Percentiles rank a stretch among this genome's conserved stretches.
Conservation (phyloP, 2,888 invertebrate species). For the Agonopterix subpropinquella region DNA sequence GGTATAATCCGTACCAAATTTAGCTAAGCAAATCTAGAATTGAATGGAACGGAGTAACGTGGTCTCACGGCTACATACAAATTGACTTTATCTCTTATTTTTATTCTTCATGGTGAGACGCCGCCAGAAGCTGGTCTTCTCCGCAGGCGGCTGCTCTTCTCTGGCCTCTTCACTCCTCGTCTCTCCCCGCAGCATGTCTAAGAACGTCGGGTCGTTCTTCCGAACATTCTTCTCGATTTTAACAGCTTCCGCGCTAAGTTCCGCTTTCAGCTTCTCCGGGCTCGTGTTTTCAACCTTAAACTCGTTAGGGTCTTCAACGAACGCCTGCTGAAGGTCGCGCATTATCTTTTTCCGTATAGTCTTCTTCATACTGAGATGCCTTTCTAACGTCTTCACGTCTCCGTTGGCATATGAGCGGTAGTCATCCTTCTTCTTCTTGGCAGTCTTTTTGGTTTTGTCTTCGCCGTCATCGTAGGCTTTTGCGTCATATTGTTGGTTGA, state of each 20-base stretch:
- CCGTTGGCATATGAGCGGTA: conserved; percentile 79
- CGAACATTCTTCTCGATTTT: conserved; percentile 76
- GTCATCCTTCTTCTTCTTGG: conserved; percentile 80
- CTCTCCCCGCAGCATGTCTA: conserved; percentile 81
- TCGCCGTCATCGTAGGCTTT: conserved; percentile 66
- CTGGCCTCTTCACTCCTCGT: conserved; percentile 60
- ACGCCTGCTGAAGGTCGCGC: conserved; percentile 86
- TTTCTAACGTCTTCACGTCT: conserved; percentile 84
- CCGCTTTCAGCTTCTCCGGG: conserved; percentile 80
- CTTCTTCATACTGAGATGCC: conserved; percentile 91
- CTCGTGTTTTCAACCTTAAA: conserved; percentile 82
- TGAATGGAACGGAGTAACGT: conserved; percentile 39
- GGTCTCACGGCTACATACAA: conserved; percentile 18
- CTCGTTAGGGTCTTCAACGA: conserved; percentile 83
- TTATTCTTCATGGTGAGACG: conserved; percentile 82
- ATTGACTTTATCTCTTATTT: conserved; percentile 76
- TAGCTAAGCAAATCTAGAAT: no score
- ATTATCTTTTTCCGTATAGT: conserved; percentile 90
- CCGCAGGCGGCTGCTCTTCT: conserved; percentile 67
- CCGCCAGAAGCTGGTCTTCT: conserved; percentile 81
- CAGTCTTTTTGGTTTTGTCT: conserved; percentile 66
- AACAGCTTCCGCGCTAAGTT: conserved; percentile 79
- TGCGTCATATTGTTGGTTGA: conserved; percentile 72
- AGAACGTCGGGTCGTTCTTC: conserved; percentile 77
- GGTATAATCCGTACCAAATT: no score